Percentiles rank a stretch among this genome's conserved stretches.
Conservation (phyloP, 2,888 invertebrate genomes). For the Caenorhabditis sulstoni region DNA sequence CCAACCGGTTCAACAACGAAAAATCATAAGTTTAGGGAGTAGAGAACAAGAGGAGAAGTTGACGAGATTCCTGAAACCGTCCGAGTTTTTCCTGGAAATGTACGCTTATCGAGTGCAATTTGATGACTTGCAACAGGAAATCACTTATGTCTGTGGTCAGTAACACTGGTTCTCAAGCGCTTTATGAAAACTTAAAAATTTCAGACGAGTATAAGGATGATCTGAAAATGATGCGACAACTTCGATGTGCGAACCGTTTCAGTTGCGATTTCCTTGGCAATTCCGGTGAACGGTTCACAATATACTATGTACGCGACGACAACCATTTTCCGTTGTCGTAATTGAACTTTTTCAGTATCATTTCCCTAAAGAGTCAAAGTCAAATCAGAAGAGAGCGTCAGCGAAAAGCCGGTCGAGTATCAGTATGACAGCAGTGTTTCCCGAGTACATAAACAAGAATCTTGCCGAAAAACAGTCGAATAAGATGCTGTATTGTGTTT, state of each 20-base stretch:
- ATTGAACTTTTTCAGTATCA: slow-evolving; percentile 7
- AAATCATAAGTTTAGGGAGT: slow-evolving; percentile 23
- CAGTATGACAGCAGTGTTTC: slow-evolving; percentile 46
- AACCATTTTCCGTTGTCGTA: neutral
- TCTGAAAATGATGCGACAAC: slow-evolving; percentile 29
- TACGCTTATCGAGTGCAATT: slow-evolving; percentile 50
- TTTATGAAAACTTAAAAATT: no score
- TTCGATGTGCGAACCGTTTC: slow-evolving; percentile 36
- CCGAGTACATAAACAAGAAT: slow-evolving; percentile 54
- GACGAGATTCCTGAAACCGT: slow-evolving; percentile 39
- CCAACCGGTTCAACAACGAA: no score
- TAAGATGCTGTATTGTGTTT: slow-evolving; percentile 38
- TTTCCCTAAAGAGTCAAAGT: neutral
- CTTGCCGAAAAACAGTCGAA: slow-evolving; percentile 46
- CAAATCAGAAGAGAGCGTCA: slow-evolving; percentile 1
- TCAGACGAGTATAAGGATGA: slow-evolving; percentile 40
- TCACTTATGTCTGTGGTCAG: slow-evolving; percentile 26
- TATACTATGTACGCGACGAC: slow-evolving; percentile 28
- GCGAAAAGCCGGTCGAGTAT: slow-evolving; percentile 18
- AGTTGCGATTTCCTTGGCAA: slow-evolving; percentile 42
- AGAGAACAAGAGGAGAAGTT: slow-evolving; percentile 23
- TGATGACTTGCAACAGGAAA: slow-evolving; percentile 37
- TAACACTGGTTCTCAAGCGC: no score
- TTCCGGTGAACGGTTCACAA: slow-evolving; percentile 37
- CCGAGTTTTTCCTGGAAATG: slow-evolving; percentile 50